A percentile compares a stretch with the other conserved stretches of the same genome.
phyloP scores from a whole-genome alignment of 2,797 vertebrate species.

The Sciurus carolinensis region DNA sequence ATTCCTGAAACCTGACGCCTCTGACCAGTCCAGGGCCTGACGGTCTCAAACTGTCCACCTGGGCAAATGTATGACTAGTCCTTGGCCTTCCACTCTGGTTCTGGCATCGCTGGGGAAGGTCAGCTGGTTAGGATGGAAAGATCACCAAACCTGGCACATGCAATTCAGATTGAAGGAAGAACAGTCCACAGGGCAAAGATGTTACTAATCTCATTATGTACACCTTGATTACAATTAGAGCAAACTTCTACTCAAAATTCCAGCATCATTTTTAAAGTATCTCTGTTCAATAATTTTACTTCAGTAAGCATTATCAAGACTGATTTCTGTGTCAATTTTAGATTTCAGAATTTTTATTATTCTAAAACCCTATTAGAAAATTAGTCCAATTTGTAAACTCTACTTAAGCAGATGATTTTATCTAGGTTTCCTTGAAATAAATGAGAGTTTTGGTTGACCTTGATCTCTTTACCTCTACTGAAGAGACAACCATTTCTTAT shows the following conservation, averaged over 20 bases:
- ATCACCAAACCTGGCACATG: not conserved
- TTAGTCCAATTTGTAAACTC: conserved; percentile 52
- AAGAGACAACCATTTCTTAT: conserved; percentile 87
- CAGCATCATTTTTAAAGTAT: not conserved
- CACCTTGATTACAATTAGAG: not conserved
- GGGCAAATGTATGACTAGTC: no score
- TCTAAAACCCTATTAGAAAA: conserved; percentile 60
- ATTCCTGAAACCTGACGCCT: not conserved
- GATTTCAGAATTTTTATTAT: conserved; percentile 61
- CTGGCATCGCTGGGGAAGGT: not conserved
- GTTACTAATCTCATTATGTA: not conserved
- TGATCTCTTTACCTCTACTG: conserved; percentile 85
- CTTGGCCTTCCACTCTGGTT: not conserved
- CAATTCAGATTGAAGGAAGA: not conserved
- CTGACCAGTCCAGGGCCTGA: not conserved
- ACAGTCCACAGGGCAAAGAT: not conserved
- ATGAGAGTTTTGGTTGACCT: conserved; percentile 80
- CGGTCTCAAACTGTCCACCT: rapidly evolving
- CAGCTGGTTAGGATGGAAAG: not conserved
- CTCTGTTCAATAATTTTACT: not conserved
- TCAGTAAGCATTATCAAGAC: not conserved
- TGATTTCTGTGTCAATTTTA: conserved; percentile 15
- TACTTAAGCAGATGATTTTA: conserved; percentile 82
- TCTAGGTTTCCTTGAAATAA: conserved; percentile 82
- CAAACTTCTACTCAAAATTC: not conserved